Evolutionary conservation across 2,888 invertebrate genomes (phyloP).

Genomic region (Gymnoscelis rufifasciata): DNA sequence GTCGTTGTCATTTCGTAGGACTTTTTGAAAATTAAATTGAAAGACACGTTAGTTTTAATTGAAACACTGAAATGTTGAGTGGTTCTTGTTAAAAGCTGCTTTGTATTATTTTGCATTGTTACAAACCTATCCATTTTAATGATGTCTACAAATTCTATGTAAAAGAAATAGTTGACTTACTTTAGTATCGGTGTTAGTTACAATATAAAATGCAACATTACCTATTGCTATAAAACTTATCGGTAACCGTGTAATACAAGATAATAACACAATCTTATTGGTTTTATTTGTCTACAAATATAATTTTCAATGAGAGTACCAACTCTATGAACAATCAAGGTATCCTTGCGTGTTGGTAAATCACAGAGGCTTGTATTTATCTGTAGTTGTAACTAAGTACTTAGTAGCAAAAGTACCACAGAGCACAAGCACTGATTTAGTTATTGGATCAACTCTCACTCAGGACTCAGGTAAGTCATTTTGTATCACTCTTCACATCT

Average conservation of each 20-base stretch:
- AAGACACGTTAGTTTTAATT: conserved; percentile 13
- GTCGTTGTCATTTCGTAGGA: conserved; percentile 36
- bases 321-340: too few relatives aligned
- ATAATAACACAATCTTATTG: conserved; percentile 46
- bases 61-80: conserved; percentile 4
- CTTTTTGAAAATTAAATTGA: conserved; percentile 14
- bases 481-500: background rate
- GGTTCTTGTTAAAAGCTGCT: conserved; percentile 9
- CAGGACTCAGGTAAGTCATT: conserved; percentile 15
- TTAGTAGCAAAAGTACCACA: conserved; percentile 17
- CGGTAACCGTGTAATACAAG: conserved; percentile 65
- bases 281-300: conserved; percentile 40
- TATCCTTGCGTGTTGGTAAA: too few relatives aligned
- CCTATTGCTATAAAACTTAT: conserved; percentile 34
- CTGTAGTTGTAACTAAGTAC: conserved; percentile 15
- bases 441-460: conserved; percentile 10
- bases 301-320: background rate
- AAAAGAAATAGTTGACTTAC: conserved; percentile 3
- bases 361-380: conserved; percentile 16
- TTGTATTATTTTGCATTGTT: conserved; percentile 12
- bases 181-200: conserved; percentile 2
- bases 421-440: conserved; percentile 17
- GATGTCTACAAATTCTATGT: conserved; percentile 6
- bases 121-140: conserved; percentile 1
- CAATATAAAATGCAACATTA: conserved; percentile 31